Evolutionary conservation across 2,797 vertebrate species (phyloP).

Genomic region (Crenuchus spilurus): DNA sequence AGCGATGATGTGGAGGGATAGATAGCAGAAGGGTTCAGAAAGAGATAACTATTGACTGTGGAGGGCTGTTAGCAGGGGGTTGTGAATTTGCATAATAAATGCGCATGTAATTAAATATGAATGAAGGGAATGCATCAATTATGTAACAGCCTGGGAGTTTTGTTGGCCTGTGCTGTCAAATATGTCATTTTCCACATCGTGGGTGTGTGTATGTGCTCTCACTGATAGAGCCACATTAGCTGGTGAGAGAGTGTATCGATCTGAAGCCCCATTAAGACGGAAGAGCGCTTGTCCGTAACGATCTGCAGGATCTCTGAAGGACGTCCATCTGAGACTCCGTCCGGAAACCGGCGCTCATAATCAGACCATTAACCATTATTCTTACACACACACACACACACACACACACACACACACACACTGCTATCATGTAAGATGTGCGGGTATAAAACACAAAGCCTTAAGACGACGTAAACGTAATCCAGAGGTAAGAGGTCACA

Average conservation of each 20-base stretch:
- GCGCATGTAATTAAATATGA: conserved; percentile 7
- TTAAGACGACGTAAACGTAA: no score
- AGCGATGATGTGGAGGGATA: not conserved
- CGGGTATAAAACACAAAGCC: no score
- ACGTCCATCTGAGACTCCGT: conserved; percentile 27
- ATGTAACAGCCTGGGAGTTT: not conserved
- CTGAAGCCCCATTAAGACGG: conserved; percentile 35
- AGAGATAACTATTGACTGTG: conserved; percentile 18
- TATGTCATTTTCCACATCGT: not conserved
- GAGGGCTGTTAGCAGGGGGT: not conserved
- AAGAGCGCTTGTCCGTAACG: conserved; percentile 35
- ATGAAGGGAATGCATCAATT: conserved; percentile 13
- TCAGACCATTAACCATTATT: conserved; percentile 16
- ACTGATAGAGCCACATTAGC: not conserved
- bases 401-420: conserved; percentile 12
- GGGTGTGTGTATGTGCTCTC: no score
- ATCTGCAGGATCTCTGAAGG: conserved; percentile 18
- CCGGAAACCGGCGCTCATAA: conserved; percentile 28
- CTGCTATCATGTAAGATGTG: no score
- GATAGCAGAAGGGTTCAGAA: not conserved
- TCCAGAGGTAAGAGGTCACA: no score
- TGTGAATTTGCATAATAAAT: conserved; percentile 9
- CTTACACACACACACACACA: conserved; percentile 1
- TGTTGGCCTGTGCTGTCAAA: not conserved
- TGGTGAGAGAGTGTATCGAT: conserved; percentile 44